phyloP scores from a whole-genome alignment of 2,888 invertebrate genomes.

The Aporophyla nigra region DNA sequence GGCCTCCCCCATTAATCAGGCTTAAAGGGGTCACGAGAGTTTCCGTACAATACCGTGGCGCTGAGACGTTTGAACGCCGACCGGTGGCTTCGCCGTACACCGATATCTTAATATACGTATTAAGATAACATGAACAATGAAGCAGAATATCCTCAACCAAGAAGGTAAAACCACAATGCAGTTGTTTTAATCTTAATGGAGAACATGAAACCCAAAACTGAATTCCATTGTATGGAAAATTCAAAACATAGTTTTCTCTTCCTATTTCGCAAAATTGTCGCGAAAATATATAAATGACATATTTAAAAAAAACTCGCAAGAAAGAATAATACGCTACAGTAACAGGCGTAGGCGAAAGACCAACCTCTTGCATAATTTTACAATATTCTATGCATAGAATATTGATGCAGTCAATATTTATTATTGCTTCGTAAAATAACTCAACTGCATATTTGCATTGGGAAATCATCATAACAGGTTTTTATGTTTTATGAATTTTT shows the following conservation, averaged over 20 bases:
- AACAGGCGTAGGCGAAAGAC: conserved; percentile 36
- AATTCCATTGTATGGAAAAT: not conserved
- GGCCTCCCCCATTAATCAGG: conserved; percentile 83
- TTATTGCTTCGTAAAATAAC: conserved; percentile 32
- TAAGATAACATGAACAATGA: conserved; percentile 37
- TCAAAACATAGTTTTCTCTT: too few relatives aligned
- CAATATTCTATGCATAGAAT: conserved; percentile 35
- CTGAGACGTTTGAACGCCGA: conserved; percentile 76
- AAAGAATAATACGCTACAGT: conserved; percentile 34
- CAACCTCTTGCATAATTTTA: conserved; percentile 49
- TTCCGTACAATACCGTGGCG: conserved; percentile 73
- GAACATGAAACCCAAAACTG: not conserved
- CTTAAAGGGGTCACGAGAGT: conserved; percentile 80
- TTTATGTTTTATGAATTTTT: not conserved
- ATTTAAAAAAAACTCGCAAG: not conserved
- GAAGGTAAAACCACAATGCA: conserved; percentile 3
- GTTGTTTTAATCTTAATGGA: conserved; percentile 36
- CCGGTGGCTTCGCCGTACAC: conserved; percentile 56
- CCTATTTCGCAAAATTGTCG: too few relatives aligned
- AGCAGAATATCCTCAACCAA: conserved; percentile 10
- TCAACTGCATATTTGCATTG: conserved; percentile 29
- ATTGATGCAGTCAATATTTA: conserved; percentile 45
- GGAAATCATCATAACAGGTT: not conserved
- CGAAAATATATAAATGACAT: not conserved
- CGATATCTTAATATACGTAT: conserved; percentile 57